Percentiles rank a stretch among this genome's conserved stretches.
These are phyloP conservation scores for Ptilonorhynchus violaceus DNA, from an alignment of 2,113 vertebrate genomes.

Conservation along the genomic window DNA sequence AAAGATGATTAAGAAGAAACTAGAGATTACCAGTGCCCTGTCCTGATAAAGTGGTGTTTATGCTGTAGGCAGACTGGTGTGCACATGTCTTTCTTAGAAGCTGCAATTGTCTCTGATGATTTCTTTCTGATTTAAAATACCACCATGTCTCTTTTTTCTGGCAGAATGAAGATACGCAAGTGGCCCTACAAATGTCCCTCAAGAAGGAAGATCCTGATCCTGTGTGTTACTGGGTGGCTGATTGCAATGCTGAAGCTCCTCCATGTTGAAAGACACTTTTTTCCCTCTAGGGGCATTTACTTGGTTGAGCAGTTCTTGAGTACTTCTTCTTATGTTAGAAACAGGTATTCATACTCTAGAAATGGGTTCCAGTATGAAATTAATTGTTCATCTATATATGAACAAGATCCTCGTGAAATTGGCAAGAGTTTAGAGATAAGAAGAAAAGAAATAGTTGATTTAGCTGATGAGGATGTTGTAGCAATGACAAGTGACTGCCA, in stretches of 20 bases:
- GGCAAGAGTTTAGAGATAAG: constrained; percentile 85
- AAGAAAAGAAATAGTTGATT: constrained; percentile 73
- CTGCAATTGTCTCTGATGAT: neutral
- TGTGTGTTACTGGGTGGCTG: constrained; percentile 69
- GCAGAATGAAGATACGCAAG: constrained; percentile 83
- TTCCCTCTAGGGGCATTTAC: constrained; percentile 64
- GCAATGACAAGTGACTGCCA: constrained; percentile 78
- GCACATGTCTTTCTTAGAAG: neutral
- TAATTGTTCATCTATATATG: constrained; percentile 83
- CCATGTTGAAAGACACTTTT: constrained; percentile 60
- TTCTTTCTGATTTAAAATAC: neutral
- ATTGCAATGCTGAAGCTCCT: constrained; percentile 75
- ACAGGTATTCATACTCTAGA: constrained; percentile 42
- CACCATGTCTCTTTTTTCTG: neutral
- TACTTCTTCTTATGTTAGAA: constrained; percentile 63
- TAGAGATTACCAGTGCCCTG: neutral
- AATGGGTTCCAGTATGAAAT: constrained; percentile 66
- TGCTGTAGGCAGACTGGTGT: neutral
- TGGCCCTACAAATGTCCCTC: constrained; percentile 65
- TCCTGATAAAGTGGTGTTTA: neutral
- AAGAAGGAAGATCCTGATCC: constrained; percentile 59
- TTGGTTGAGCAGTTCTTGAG: constrained; percentile 78
- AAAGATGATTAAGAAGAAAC: neutral
- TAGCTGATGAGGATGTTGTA: constrained; percentile 78
- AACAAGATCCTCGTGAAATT: constrained; percentile 87